Base-by-base conservation (phyloP, 1,140 invertebrate species). In the Macrosteles quadrilineatus region DNA sequence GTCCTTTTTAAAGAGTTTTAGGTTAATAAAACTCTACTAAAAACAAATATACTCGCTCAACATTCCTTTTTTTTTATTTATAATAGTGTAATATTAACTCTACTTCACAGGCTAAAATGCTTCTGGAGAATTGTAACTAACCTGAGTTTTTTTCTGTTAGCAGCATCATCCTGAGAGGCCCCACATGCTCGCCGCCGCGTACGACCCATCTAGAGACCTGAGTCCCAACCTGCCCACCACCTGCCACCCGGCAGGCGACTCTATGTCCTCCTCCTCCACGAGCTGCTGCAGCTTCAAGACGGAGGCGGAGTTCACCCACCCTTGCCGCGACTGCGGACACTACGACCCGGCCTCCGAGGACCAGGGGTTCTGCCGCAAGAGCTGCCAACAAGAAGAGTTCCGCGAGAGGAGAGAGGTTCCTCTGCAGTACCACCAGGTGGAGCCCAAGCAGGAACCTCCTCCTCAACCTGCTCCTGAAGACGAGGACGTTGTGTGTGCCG, bases 171-270 rank as follows among this genome's bases (percentile, higher is more conserved):
- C 75, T 79, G 81, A 78, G 77, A 81, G 81, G 72, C 75, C 75
- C 69, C 76, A 77, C 71, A 75, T 77, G 73, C 69, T 76, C 27
- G 86, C 87, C 75, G 85, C 87, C 76, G 84, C 85, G 76, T 87
- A 88, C 81, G 88, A 90, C 75, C 87, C 87, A 74, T 87, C 87
- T 32, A 84, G 88, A 75, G 88, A 90, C 75, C 82, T 89, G 57
- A 89, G 88, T 75, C 89, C 89, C 73, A 90, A 88, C 75, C 84
- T 90, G 67, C 88, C 89, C 36, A 84, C 83, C 73, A 73, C 85
- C 84, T 79, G 86, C 84, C 77, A 86, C 83, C 82, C 87, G 79
- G 70, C 80, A 87, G 81, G 76, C 70, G 67, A 75, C 71, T 67
- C 67, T 67, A 77, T 78, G 74, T 79, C 81, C 25, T 45, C 29